Evolutionary conservation across 2,888 invertebrate species (phyloP).

Genomic region (Gymnoscelis rufifasciata): DNA sequence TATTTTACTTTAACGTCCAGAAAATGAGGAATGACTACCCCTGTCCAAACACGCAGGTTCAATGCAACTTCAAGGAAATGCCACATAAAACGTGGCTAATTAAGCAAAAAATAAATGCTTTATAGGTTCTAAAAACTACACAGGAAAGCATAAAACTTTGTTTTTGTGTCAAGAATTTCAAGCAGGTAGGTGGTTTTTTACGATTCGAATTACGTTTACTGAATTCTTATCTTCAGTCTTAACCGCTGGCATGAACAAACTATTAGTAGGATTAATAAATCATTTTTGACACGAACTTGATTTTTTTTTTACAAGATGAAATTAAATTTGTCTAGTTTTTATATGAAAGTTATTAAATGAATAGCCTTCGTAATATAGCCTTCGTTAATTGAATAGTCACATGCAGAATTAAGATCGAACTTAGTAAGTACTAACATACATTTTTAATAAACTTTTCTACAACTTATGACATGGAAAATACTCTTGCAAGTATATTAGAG

Average conservation of each 20-base stretch:
- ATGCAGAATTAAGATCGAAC: no score
- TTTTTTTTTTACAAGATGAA: not conserved
- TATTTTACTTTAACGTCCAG: constrained; percentile 1
- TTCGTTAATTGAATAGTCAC: no score
- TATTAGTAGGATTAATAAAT: constrained; percentile 1
- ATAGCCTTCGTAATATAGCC: no score
- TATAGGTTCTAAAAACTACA: constrained; percentile 12
- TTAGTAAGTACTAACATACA: no score
- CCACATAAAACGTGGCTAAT: constrained; percentile 13
- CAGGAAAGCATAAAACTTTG: constrained; percentile 19
- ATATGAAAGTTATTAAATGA: no score
- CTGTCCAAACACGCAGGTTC: constrained; percentile 17
- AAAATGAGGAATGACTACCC: constrained; percentile 15
- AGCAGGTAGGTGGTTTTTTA: constrained; percentile 17
- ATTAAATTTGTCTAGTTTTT: no score
- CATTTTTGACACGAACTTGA: not conserved
- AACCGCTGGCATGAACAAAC: constrained; percentile 6
- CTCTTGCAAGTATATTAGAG: no score
- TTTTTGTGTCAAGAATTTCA: constrained; percentile 17
- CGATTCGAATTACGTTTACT: constrained; percentile 11
- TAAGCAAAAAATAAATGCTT: constrained; percentile 13
- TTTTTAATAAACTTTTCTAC: no score
- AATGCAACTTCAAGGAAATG: constrained; percentile 12
- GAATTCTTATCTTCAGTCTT: constrained; percentile 8
- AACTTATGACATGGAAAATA: no score